phyloP scores from a whole-genome alignment of 2,797 vertebrate genomes.

The Ciconia nigra region DNA sequence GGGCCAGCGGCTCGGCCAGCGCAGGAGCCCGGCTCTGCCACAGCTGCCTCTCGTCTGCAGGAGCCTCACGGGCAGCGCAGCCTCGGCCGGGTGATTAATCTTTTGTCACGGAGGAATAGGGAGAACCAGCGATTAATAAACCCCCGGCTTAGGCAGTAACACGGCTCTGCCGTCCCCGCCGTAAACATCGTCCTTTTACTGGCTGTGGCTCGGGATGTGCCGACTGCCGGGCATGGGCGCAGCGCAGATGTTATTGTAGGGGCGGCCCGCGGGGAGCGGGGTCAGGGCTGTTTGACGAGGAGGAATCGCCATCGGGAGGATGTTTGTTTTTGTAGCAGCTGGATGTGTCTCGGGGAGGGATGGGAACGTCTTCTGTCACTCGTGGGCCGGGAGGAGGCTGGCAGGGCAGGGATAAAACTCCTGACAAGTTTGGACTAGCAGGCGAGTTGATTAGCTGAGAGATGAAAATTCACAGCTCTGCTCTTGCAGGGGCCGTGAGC shows the following conservation, averaged over 20 bases:
- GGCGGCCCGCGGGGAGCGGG: not conserved
- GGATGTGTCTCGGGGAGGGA: constrained; percentile 38
- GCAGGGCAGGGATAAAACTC: constrained; percentile 67
- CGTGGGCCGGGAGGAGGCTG: constrained; percentile 59
- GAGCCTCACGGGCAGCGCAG: constrained; percentile 8
- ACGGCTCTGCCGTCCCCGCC: not conserved
- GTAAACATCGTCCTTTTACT: not conserved
- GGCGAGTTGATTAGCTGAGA: constrained; percentile 77
- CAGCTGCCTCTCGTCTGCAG: constrained; percentile 56
- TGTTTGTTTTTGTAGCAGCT: constrained; percentile 69
- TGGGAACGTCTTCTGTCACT: constrained; percentile 70
- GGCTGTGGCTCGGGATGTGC: constrained; percentile 28
- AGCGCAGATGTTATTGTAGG: constrained; percentile 19
- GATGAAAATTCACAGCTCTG: constrained; percentile 74
- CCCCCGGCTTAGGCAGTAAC: not conserved
- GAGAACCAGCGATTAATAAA: constrained; percentile 49
- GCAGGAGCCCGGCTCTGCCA: not conserved
- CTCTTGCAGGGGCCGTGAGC: constrained; percentile 7
- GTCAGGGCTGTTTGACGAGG: constrained; percentile 50
- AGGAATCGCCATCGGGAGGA: constrained; percentile 27
- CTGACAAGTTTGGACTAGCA: constrained; percentile 75
- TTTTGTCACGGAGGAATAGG: not conserved
- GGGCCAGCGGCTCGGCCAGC: not conserved
- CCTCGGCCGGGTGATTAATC: constrained; percentile 22
- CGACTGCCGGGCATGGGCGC: constrained; percentile 5